phyloP scores from a whole-genome alignment of 2,113 vertebrate species.

The Centrocercus urophasianus region DNA sequence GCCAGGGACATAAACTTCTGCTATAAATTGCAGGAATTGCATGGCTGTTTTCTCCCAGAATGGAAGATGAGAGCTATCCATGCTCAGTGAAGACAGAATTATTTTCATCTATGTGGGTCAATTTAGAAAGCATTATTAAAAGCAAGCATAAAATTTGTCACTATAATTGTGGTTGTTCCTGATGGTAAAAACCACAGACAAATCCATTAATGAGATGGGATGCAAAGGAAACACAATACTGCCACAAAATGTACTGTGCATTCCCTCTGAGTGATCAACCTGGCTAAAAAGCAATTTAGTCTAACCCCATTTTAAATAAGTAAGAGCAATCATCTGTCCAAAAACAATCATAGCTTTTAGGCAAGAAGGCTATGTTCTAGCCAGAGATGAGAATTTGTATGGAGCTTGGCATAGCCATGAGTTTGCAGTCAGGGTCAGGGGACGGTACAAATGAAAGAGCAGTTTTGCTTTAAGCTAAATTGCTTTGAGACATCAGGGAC shows the following conservation, averaged over 20 bases:
- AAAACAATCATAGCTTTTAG: not conserved
- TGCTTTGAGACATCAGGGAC: not conserved
- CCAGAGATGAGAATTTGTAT: not conserved
- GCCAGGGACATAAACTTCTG: not conserved
- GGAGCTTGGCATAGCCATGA: not conserved
- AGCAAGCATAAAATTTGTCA: not conserved
- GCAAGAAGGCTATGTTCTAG: not conserved
- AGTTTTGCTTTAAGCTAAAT: not conserved
- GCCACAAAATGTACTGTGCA: not conserved
- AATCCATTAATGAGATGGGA: not conserved
- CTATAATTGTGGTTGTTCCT: not conserved
- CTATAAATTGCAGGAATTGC: not conserved
- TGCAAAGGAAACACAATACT: not conserved
- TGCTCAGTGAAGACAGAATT: not conserved
- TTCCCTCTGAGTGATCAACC: not conserved
- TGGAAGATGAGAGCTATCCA: not conserved
- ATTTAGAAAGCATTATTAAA: not conserved
- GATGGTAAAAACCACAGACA: not conserved
- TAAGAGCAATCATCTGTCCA: not conserved
- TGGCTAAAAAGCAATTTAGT: not conserved
- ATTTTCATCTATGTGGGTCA: not conserved
- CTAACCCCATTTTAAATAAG: not conserved
- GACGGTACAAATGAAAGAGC: rapidly evolving
- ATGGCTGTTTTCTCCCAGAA: not conserved
- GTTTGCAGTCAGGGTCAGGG: not conserved